A percentile compares a stretch with the other conserved stretches of the same genome.
Evolutionary conservation across 37 sponge, comb jelly and placozoan genomes (phyloP).

Genomic region (Beroe ovata): DNA sequence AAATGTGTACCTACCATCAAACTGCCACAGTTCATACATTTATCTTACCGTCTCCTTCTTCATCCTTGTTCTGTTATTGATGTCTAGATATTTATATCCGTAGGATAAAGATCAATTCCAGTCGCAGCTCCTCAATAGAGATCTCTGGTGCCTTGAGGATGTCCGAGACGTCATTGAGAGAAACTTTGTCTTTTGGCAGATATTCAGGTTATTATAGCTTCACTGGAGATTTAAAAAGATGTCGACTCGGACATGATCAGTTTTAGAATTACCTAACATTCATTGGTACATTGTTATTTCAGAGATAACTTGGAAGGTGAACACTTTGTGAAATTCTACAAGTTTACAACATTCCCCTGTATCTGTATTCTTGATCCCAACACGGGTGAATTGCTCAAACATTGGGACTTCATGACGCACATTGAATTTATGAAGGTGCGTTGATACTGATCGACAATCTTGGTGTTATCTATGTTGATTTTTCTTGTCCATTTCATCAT

Average conservation of each 20-base stretch:
- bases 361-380: conserved; percentile 24
- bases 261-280: no score
- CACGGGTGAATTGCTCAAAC: conserved; percentile 30
- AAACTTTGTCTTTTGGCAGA: conserved; percentile 61
- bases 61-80: no score
- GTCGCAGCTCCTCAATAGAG: conserved; percentile 53
- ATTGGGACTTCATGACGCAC: conserved; percentile 40
- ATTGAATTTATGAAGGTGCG: conserved; percentile 44
- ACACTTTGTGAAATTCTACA: conserved; percentile 51
- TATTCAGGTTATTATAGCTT: conserved; percentile 63
- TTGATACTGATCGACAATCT: no score
- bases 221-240: no score
- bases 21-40: no score
- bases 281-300: background rate
- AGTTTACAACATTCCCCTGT: conserved; percentile 29
- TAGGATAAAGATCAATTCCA: conserved; percentile 47
- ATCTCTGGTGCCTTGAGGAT: conserved; percentile 54
- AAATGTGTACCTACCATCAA: no score
- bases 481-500: no score
- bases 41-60: no score
- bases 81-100: no score
- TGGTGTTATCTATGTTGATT: no score
- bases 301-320: conserved; percentile 52
- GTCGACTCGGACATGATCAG: no score
- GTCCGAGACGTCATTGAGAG: conserved; percentile 27